Percentiles rank a stretch among this genome's conserved stretches.
Evolutionary conservation across 2,113 vertebrate genomes (phyloP).

Genomic region (Chloroceryle aenea): DNA sequence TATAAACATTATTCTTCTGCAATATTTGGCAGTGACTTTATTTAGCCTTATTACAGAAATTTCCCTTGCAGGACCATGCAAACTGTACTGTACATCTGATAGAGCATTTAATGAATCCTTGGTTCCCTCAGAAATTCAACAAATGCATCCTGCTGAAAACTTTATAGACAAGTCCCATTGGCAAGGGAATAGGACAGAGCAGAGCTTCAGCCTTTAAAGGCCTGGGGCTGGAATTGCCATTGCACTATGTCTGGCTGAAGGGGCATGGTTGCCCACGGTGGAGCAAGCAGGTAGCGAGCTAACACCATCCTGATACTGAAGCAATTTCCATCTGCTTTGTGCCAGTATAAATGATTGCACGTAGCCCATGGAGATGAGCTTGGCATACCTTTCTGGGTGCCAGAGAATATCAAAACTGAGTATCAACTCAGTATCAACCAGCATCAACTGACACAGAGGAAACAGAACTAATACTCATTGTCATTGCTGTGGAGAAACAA

Average conservation of each 20-base stretch:
- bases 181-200: neutral
- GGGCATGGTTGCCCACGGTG: neutral
- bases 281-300: neutral
- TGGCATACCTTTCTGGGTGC: neutral
- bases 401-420: neutral
- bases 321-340: neutral
- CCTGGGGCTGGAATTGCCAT: neutral
- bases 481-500: constrained; percentile 21
- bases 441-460: neutral
- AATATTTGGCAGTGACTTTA: neutral
- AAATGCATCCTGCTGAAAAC: neutral
- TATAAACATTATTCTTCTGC: constrained; percentile 1
- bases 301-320: neutral
- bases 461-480: neutral
- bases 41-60: constrained; percentile 10
- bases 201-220: neutral
- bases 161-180: neutral
- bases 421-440: too few relatives aligned
- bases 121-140: neutral
- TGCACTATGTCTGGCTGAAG: neutral
- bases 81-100: constrained; percentile 34
- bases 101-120: neutral
- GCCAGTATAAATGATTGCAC: neutral
- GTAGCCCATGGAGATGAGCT: rapidly evolving
- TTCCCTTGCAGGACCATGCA: neutral